Conservation (phyloP, 2,113 vertebrate species). For the Calidris pygmaea region DNA sequence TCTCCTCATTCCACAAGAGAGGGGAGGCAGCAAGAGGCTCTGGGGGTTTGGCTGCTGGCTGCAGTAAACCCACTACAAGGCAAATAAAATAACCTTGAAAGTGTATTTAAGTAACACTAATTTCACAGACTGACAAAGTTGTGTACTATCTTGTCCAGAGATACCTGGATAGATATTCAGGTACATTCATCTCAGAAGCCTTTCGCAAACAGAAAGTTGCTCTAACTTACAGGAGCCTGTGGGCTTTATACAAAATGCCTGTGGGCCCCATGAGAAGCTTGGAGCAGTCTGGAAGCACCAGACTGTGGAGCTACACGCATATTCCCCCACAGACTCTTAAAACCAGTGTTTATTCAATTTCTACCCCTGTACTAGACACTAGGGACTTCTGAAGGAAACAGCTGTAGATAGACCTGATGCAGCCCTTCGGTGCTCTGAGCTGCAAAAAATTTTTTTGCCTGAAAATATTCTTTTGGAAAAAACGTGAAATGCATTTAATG, state of each 20-base stretch:
- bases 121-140: neutral
- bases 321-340: neutral
- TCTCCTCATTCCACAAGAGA: neutral
- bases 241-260: neutral
- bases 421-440: neutral
- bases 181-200: neutral
- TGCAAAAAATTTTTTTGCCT: neutral
- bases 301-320: neutral
- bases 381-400: neutral
- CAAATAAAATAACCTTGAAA: neutral
- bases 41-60: neutral
- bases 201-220: neutral
- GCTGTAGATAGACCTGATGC: neutral
- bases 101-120: neutral
- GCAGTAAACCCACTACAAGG: neutral
- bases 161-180: neutral
- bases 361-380: neutral
- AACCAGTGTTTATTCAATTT: neutral
- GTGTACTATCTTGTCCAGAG: neutral
- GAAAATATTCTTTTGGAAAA: neutral
- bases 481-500: neutral
- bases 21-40: neutral
- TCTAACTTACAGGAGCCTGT: neutral
- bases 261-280: neutral
- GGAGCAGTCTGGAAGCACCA: neutral